phyloP scores from a whole-genome alignment of 2,113 vertebrate genomes.

The Hyaena hyaena region DNA sequence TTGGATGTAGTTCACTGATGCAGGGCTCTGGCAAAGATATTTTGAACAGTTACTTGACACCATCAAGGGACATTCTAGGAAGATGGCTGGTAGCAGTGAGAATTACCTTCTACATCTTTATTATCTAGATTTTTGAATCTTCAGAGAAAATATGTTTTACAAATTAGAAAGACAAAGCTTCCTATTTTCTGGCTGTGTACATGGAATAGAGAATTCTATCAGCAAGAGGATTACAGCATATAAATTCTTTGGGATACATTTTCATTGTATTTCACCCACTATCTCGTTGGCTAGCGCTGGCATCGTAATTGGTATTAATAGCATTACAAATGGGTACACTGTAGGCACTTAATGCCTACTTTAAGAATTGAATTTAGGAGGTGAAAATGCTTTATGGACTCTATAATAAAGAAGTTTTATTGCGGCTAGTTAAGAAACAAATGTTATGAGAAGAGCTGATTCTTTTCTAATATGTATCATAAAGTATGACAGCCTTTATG shows the following conservation, averaged over 20 bases:
- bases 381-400: conserved; percentile 70
- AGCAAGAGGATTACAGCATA: background rate
- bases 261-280: background rate
- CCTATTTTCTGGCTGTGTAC: background rate
- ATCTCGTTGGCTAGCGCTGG: conserved; percentile 26
- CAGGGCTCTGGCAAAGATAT: background rate
- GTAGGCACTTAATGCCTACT: conserved; percentile 66
- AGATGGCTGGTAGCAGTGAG: background rate
- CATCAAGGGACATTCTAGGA: background rate
- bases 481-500: conserved; percentile 55
- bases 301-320: conserved; percentile 73
- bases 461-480: conserved; percentile 62
- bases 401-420: conserved; percentile 77
- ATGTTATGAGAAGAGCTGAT: conserved; percentile 73
- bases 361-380: conserved; percentile 68
- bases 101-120: background rate
- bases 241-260: background rate
- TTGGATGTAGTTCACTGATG: background rate
- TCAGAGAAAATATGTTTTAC: background rate
- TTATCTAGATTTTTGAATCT: background rate
- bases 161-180: background rate
- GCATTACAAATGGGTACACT: conserved; percentile 63
- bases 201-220: background rate
- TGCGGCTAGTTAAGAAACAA: conserved; percentile 72
- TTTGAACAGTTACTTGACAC: background rate